Percentiles rank a stretch among this genome's conserved stretches.
These are phyloP conservation scores for Lepidostoma basale DNA, from an alignment of 1,140 invertebrate species.

Conservation along the genomic window DNA sequence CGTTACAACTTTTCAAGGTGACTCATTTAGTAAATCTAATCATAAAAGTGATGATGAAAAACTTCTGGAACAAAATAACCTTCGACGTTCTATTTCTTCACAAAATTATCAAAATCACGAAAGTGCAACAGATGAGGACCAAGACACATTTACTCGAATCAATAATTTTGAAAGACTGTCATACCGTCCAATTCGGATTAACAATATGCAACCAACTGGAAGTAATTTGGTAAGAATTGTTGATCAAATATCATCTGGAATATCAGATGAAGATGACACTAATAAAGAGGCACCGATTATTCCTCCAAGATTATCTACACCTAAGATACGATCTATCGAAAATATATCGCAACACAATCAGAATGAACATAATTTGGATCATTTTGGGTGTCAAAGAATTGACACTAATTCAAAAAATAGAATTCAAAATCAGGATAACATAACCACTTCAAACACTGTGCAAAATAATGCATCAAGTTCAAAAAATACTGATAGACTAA, in stretches of 20 bases:
- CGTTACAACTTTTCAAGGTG: background rate
- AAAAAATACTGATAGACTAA: constrained; percentile 1
- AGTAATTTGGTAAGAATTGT: constrained; percentile 43
- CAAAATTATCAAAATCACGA: constrained; percentile 61
- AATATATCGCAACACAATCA: constrained; percentile 1
- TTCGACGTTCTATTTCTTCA: constrained; percentile 49
- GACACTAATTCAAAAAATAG: constrained; percentile 3
- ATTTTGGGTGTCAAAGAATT: constrained; percentile 28
- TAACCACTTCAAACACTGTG: background rate
- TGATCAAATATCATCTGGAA: constrained; percentile 41
- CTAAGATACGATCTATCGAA: constrained; percentile 17
- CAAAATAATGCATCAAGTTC: background rate
- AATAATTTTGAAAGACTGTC: constrained; percentile 25
- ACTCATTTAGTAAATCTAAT: constrained; percentile 47
- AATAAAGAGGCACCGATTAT: constrained; percentile 14
- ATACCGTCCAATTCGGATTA: constrained; percentile 25
- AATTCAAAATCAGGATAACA: constrained; percentile 34
- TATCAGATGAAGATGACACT: constrained; percentile 26
- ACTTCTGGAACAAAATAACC: constrained; percentile 53
- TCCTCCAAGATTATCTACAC: constrained; percentile 2
- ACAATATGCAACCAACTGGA: constrained; percentile 13
- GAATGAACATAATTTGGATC: constrained; percentile 18
- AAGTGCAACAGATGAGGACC: constrained; percentile 46
- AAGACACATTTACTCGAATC: constrained; percentile 5
- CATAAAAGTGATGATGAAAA: constrained; percentile 62